Base-by-base conservation (phyloP, 1,140 invertebrate species). In the Sarcophaga peregrina region DNA sequence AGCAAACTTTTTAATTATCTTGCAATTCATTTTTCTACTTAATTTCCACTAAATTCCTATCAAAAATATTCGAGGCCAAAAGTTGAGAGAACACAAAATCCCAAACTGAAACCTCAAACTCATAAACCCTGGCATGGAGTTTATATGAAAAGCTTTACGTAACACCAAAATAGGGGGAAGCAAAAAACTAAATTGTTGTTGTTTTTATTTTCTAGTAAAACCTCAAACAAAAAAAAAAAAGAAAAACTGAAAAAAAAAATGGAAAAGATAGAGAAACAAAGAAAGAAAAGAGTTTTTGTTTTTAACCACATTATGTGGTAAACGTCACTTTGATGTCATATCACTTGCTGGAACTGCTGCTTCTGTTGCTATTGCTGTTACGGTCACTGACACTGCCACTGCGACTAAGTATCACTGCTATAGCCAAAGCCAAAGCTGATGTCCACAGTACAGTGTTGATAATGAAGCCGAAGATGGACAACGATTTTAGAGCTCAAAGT, bases 21-120 rank as follows among this genome's bases (percentile, higher is more conserved):
- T 78, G 47, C 46, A 78, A 78, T 78, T 78, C 75, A 78, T 78
- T 78, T 78, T 78, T 78, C 75, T 78, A 78, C 75, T 78, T 78
- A 78, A 78, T 78, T 78, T 78, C 75, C 75, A 78, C 75, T 50
- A 78, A 78, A 78, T 78, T 78, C 75, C 48, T 47, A 78, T 78
- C 75, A 78, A 78, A 78, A 78, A 78, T 78, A 50, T 78, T 50
- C 62, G n/a, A 78, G 75, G 75, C 75, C 17, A 78, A 25, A 78
- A 78, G 17, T 20, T 68, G n/a, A 20, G 62, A 68, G 58, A 68
- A 10, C 7, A 10, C 17, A 68, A 68, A 68, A 20, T n/a, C 62
- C n/a, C 62, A 68, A 68, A 25, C 20, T 52, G 17, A 68, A 68
- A 68, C 62, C 62, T 37, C 25, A 68, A 68, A 68, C 62, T 68